A percentile compares a stretch with the other conserved stretches of the same genome.
phyloP scores from a whole-genome alignment of 2,113 vertebrate species.

The Sapayoa aenigma region DNA sequence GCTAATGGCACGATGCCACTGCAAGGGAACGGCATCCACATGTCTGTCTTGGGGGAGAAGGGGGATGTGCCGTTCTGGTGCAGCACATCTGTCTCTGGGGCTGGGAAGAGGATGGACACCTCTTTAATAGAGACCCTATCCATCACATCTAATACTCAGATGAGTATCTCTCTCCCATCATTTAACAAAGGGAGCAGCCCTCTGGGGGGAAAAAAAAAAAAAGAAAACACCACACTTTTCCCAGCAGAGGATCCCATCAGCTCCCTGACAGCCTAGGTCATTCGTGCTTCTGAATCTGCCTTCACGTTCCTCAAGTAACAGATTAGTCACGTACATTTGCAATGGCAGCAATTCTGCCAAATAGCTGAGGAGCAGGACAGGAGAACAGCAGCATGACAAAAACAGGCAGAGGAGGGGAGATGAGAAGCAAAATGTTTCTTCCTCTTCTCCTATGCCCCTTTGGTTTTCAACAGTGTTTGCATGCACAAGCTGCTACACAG shows the following conservation, averaged over 20 bases:
- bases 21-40: neutral
- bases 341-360: constrained; percentile 29
- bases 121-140: neutral
- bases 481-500: neutral
- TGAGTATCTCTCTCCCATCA: neutral
- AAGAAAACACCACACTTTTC: neutral
- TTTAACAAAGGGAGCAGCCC: neutral
- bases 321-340: constrained; percentile 57
- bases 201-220: neutral
- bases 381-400: neutral
- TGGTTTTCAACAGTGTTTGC: neutral
- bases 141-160: neutral
- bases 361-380: neutral
- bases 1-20: neutral
- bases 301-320: constrained; percentile 43
- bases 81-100: neutral
- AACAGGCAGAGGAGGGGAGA: neutral
- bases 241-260: neutral
- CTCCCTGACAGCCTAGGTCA: constrained; percentile 21
- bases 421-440: neutral
- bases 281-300: constrained; percentile 34
- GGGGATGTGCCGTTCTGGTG: neutral
- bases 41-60: neutral
- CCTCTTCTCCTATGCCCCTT: neutral
- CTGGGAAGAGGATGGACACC: neutral